These are phyloP conservation scores for Mionectes olivaceus DNA, from an alignment of 2,797 vertebrate species.

Conservation along the genomic window DNA sequence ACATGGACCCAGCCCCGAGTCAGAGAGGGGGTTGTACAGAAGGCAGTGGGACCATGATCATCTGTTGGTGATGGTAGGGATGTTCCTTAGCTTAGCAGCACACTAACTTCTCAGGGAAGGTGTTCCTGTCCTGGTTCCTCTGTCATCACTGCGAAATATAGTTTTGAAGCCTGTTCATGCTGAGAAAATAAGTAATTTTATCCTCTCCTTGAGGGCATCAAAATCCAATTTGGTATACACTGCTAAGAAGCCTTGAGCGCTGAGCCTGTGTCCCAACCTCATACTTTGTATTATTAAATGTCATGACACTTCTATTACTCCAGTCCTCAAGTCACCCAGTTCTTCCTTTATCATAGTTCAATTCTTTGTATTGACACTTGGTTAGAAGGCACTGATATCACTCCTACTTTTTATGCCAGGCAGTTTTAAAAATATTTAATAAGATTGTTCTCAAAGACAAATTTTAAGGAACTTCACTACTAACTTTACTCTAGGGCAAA, in stretches of 20 bases:
- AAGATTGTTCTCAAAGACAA: background rate
- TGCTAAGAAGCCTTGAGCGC: conserved; percentile 50
- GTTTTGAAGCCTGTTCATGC: conserved; percentile 26
- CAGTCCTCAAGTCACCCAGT: conserved; percentile 3
- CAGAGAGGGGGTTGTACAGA: background rate
- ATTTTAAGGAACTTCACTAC: background rate
- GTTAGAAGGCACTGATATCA: conserved; percentile 28
- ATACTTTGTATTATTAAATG: conserved; percentile 66
- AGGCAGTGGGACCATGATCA: background rate
- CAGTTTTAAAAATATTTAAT: background rate
- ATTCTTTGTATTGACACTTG: conserved; percentile 4
- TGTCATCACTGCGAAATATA: conserved; percentile 26
- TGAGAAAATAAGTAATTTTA: conserved; percentile 69
- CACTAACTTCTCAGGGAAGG: background rate
- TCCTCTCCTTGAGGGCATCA: conserved; percentile 57
- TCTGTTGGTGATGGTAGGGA: background rate
- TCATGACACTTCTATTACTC: conserved; percentile 54
- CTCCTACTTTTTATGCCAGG: background rate
- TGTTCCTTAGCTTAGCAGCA: background rate
- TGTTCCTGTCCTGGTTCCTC: background rate
- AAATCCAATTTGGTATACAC: conserved; percentile 62
- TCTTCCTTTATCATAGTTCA: conserved; percentile 29
- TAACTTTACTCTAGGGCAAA: background rate
- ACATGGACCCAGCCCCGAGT: rapidly evolving
- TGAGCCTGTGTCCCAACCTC: conserved; percentile 37